Conservation (phyloP, 2,888 invertebrate genomes). For the Spialia ferax region DNA sequence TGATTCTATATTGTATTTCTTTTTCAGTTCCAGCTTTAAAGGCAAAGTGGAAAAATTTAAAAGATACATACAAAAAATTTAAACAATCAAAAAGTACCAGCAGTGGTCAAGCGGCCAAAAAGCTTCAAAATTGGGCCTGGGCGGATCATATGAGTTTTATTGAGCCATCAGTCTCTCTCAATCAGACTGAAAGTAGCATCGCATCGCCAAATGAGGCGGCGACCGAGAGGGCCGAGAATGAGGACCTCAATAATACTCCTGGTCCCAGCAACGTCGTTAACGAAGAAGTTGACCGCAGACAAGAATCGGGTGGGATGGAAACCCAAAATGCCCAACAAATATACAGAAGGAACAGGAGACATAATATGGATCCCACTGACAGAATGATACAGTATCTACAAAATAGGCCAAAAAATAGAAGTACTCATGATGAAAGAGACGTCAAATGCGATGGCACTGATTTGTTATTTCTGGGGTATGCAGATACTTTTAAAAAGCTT, state of each 20-base stretch:
- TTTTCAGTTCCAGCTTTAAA: slow-evolving; percentile 4
- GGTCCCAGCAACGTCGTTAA: too few species aligned
- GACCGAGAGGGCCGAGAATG: too few species aligned
- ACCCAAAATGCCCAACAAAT: slow-evolving; percentile 45
- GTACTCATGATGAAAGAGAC: slow-evolving; percentile 41
- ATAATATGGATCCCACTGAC: slow-evolving; percentile 42
- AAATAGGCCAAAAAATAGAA: slow-evolving; percentile 44
- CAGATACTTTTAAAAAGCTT: slow-evolving; percentile 4
- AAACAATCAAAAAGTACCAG: neutral
- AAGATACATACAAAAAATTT: neutral
- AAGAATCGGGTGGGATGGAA: too few species aligned
- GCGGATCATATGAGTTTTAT: slow-evolving; percentile 44
- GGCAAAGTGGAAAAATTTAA: slow-evolving; percentile 7
- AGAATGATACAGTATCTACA: slow-evolving; percentile 44
- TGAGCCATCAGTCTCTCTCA: slow-evolving; percentile 30
- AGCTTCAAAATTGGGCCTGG: slow-evolving; percentile 40
- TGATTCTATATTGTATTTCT: too few species aligned
- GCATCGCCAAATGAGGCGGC: neutral
- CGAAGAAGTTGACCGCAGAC: too few species aligned
- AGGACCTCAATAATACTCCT: too few species aligned
- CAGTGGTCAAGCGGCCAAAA: slow-evolving; percentile 1
- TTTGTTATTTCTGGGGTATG: slow-evolving; percentile 14
- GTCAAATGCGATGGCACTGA: neutral
- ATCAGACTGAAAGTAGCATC: neutral
- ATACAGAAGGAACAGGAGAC: slow-evolving; percentile 44